Conservation (phyloP, 2,888 invertebrate genomes). For the Cyrtodaria siliqua region DNA sequence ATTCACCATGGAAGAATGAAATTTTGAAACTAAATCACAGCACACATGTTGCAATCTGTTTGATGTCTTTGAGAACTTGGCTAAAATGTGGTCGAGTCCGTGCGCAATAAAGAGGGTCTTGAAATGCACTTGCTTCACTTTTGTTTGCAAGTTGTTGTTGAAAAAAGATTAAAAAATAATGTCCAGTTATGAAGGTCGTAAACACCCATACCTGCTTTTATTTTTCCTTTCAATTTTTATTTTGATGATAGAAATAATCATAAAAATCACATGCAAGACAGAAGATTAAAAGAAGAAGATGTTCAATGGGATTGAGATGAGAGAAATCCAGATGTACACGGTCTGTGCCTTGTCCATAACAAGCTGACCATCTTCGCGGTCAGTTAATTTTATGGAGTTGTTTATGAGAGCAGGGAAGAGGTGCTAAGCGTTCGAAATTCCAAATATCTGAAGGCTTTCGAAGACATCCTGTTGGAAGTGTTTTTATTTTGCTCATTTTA, state of each 20-base stretch:
- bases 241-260: constrained; percentile 65
- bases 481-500: too few species aligned
- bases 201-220: constrained; percentile 56
- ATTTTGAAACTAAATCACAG: constrained; percentile 28
- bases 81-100: constrained; percentile 14
- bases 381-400: constrained; percentile 65
- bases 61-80: constrained; percentile 31
- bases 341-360: constrained; percentile 28
- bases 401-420: constrained; percentile 40
- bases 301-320: constrained; percentile 21
- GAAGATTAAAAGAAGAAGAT: constrained; percentile 53
- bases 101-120: constrained; percentile 18
- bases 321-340: constrained; percentile 55
- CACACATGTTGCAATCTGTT: constrained; percentile 32
- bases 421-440: neutral
- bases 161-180: constrained; percentile 47
- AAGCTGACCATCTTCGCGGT: constrained; percentile 53
- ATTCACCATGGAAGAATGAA: constrained; percentile 23
- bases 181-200: constrained; percentile 60
- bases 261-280: constrained; percentile 67
- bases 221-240: constrained; percentile 53
- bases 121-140: constrained; percentile 25
- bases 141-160: constrained; percentile 9
- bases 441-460: too few species aligned
- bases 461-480: too few species aligned